A percentile compares a stretch with the other conserved stretches of the same genome.
Evolutionary conservation across 2,797 vertebrate genomes (phyloP).

Genomic region (Clarias laeviceps): DNA sequence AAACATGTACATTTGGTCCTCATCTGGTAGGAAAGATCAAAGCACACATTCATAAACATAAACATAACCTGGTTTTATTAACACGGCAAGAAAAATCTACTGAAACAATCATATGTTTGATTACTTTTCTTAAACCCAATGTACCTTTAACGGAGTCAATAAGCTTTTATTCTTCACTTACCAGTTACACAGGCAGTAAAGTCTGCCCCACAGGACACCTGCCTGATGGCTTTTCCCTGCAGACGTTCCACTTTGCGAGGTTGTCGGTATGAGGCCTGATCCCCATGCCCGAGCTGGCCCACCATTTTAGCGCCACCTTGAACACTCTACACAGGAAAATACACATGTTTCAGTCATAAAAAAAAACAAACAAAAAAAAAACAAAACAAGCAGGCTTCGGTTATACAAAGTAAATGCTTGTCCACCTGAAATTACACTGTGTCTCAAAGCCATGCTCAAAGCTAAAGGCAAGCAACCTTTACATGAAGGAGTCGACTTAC

Average conservation of each 20-base stretch:
- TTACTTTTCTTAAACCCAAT: neutral
- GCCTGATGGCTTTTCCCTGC: constrained; percentile 91
- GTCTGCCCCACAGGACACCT: constrained; percentile 94
- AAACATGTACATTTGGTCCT: constrained; percentile 96
- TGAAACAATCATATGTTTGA: neutral
- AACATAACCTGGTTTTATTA: neutral
- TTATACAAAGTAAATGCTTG: neutral
- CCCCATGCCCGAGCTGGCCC: constrained; percentile 94
- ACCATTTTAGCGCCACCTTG: constrained; percentile 95
- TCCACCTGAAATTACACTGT: neutral
- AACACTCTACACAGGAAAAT: constrained; percentile 80
- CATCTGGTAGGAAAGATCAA: constrained; percentile 76
- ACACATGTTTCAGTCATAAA: neutral
- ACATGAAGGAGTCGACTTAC: neutral
- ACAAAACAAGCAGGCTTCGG: no score
- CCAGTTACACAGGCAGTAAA: constrained; percentile 96
- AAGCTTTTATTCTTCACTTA: constrained; percentile 64
- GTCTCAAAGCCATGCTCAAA: neutral
- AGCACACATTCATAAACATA: neutral
- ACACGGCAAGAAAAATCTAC: neutral
- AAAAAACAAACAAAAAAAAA: no score
- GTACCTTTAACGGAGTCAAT: neutral
- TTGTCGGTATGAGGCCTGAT: constrained; percentile 94
- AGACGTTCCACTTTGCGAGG: constrained; percentile 92
- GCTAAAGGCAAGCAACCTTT: neutral